Evolutionary conservation across 2,888 invertebrate species (phyloP), one percentile per base, ranked within the genome.

Genomic region (Odontothrips loti): DNA sequence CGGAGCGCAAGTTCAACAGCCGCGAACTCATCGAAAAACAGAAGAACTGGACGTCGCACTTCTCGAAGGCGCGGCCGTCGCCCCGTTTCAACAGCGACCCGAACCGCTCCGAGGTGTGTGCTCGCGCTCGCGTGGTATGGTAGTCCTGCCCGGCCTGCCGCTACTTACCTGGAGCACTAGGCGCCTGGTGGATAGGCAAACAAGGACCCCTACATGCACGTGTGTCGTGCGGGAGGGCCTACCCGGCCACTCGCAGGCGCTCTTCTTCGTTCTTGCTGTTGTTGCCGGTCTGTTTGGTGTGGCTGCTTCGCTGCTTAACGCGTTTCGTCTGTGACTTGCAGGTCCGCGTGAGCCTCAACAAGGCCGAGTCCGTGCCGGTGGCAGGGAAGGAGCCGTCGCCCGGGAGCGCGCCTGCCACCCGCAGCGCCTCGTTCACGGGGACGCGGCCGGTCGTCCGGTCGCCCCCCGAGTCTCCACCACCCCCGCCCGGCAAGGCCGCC

Each of bases 1-100:
- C 95, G 4, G 95, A 95, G 86, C 89, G 95, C 81, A 93, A 94
- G 85, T 93, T 95, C 85, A 93, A 92, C 85, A 95, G 94, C 83
- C 93, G 95, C 84, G 95, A 96, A 87, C 89, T 96, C 81, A 96
- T 96, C 84, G 96, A 95, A 87, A 95, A 96, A 85, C 96, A 96
- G 86, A 93, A 93, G 86, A 96, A 96, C 88, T 96, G 96, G 96
- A 96, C 96, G 48, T 94, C 95, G 82, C 96, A 95, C 88, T 96
- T 96, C 87, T 93, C 94, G 82, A 95, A 95, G 89, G 91, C 93
- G 80, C 91, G 93, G 6, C 82, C 87, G 82, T 75, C 68, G 27
- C 68, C 68, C 23, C 68, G 68, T 10, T 75, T 75, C 68, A 75
- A 75, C 68, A 75, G 68, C 68, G 68, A 75, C 68, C 68, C 68